Percentiles rank a stretch among this genome's conserved stretches.
Evolutionary conservation across 2,113 vertebrate species (phyloP).

Genomic region (Copsychus sechellarum): DNA sequence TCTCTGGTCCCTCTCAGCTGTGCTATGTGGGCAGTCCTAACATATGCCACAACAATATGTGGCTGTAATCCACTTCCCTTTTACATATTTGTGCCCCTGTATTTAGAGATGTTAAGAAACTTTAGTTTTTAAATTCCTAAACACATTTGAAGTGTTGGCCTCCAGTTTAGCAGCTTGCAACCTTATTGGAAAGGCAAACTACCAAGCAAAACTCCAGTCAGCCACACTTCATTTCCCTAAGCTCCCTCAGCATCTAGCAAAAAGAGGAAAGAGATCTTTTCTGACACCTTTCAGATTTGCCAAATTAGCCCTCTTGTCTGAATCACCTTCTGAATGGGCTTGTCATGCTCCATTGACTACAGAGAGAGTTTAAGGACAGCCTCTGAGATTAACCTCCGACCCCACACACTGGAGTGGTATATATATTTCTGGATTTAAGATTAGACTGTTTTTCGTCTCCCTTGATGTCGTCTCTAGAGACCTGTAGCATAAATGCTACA

Average conservation of each 20-base stretch:
- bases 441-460: neutral
- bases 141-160: neutral
- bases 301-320: constrained; percentile 11
- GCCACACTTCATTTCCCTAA: constrained; percentile 14
- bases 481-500: neutral
- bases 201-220: neutral
- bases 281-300: neutral
- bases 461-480: neutral
- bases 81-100: neutral
- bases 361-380: neutral
- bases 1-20: accelerated
- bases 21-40: neutral
- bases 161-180: neutral
- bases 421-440: neutral
- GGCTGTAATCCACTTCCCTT: neutral
- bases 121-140: neutral
- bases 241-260: neutral
- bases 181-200: neutral
- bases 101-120: neutral
- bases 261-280: neutral
- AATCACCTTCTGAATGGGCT: constrained; percentile 24
- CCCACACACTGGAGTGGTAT: neutral
- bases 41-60: neutral
- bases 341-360: neutral
- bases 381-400: constrained; percentile 15